These are phyloP conservation scores for Rotaria macrura DNA, from an alignment of 2,888 invertebrate species.

Conservation along the genomic window DNA sequence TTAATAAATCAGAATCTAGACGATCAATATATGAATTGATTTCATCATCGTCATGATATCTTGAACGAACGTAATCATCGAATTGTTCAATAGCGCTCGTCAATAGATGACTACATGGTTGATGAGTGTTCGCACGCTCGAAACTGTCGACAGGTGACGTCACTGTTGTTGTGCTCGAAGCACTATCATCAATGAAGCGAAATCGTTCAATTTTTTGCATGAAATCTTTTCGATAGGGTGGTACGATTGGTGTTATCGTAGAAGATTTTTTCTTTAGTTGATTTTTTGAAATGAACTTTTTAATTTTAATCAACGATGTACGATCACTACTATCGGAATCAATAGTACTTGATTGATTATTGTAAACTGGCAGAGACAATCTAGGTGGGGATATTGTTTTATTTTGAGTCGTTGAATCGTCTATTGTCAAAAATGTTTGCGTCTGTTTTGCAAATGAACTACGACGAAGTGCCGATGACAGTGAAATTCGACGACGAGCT, in stretches of 20 bases:
- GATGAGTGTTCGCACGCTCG: neutral
- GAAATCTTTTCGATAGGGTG: slow-evolving; percentile 11
- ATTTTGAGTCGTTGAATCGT: neutral
- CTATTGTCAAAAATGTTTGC: neutral
- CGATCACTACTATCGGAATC: neutral
- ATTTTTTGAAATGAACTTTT: neutral
- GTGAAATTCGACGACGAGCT: neutral
- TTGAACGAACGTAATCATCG: slow-evolving; percentile 4
- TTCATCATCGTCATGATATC: neutral
- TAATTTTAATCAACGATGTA: neutral
- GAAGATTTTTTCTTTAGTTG: neutral
- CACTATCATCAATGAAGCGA: slow-evolving; percentile 32
- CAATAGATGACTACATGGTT: neutral
- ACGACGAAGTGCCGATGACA: neutral
- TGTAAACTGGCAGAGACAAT: neutral
- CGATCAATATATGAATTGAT: slow-evolving; percentile 15
- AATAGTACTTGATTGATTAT: neutral
- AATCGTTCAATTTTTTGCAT: slow-evolving; percentile 24
- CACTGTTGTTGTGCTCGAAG: slow-evolving; percentile 24
- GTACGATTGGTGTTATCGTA: neutral
- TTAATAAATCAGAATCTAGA: neutral
- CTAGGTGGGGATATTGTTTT: neutral
- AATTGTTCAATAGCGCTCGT: slow-evolving; percentile 16
- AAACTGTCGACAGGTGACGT: slow-evolving; percentile 25
- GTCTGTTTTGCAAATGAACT: neutral